Base-by-base conservation (phyloP, 2,113 vertebrate species). In the Gulo gulo region DNA sequence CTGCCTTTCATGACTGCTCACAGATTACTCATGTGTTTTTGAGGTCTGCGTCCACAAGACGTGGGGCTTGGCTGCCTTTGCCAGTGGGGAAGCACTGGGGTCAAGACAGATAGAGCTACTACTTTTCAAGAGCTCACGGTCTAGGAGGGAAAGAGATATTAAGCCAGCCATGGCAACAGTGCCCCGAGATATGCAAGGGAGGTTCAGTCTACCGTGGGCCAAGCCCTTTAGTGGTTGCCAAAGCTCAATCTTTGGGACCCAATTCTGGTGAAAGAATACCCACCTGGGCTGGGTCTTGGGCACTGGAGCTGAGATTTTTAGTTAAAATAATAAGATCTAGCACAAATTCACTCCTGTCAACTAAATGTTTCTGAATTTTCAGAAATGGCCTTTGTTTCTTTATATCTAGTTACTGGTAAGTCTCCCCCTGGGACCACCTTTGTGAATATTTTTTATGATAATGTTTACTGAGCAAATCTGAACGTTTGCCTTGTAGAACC, bases 401-500 rank as follows among this genome's bases (percentile, higher is more conserved):
- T 78, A 69, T 11, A 80, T n/a, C 45, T 85, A 47, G 71, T 89
- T 91, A 55, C 80, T 78, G 36, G 63, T 81, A 87, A 71, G 92
- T 85, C 31, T 29, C 90, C 42, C 8, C 50, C 47, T 96, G 39
- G 20, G 95, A 85, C 39, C 84, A 55, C 23, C 55, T 65, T 92
- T 63, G 4, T 79, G 5, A 88, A 34, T 94, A 71, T 95, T 95
- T 98, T 96, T 96, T 47, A 86, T 86, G 91, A 42, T 94, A 88
- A 88, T 88, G 36, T 85, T 50, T 73, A 79, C 78, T 93, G 95
- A 96, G 94, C 91, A 93, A 91, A 96, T 97, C 20, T 92, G 61
- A 95, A 67, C 91, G 85, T 96, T 91, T 95, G 86, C 57, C 86
- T 94, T 92, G 74, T 74, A 61, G n/a, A 90, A 96, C 82, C 47